phyloP scores from a whole-genome alignment of 2,888 invertebrate species.

The Boloria selene region DNA sequence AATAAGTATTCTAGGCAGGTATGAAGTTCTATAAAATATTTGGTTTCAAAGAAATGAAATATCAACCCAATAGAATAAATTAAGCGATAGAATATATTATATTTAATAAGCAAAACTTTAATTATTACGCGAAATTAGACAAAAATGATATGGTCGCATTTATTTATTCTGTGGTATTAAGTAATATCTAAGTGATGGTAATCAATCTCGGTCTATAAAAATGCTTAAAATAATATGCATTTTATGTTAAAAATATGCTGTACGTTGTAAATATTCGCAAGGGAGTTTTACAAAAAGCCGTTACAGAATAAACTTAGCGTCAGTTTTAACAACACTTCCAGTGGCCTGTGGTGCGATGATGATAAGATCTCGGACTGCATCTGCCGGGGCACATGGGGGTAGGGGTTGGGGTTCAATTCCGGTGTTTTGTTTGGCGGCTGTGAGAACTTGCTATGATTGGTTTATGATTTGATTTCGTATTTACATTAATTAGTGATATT shows the following conservation, averaged over 20 bases:
- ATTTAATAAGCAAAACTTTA: no score
- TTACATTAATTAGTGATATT: constrained; percentile 30
- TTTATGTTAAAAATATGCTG: constrained; percentile 3
- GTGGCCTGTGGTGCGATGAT: constrained; percentile 73
- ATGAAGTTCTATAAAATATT: no score
- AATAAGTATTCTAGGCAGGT: background rate
- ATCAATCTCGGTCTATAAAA: no score
- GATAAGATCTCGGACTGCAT: constrained; percentile 78
- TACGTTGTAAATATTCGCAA: constrained; percentile 35
- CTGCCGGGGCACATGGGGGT: constrained; percentile 61
- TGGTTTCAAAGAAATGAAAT: background rate
- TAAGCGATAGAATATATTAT: background rate
- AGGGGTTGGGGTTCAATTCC: constrained; percentile 72
- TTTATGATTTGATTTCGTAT: constrained; percentile 68
- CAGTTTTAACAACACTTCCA: constrained; percentile 68
- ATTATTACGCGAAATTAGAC: no score
- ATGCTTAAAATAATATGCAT: background rate
- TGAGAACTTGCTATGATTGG: constrained; percentile 72
- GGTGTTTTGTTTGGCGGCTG: constrained; percentile 69
- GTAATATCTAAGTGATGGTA: no score
- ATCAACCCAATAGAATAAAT: constrained; percentile 8
- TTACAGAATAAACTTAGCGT: constrained; percentile 73
- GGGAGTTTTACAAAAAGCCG: constrained; percentile 64
- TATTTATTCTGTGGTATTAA: no score
- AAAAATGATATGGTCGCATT: no score